Conservation (phyloP, 1,140 invertebrate genomes). For the Sarcophaga peregrina region DNA sequence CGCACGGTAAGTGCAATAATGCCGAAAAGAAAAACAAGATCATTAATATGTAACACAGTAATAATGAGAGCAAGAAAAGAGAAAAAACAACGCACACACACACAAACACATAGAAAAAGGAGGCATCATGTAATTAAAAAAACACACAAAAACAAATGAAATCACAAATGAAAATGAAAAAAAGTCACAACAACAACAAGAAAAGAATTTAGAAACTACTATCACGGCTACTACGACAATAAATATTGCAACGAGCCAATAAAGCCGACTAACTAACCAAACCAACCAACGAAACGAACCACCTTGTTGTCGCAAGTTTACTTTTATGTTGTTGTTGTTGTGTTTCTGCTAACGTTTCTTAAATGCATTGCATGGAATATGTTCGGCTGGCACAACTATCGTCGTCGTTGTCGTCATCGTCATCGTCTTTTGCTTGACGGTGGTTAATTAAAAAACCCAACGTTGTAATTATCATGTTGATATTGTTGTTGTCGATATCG, state of each 20-base stretch:
- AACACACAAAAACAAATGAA: background rate
- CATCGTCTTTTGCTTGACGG: background rate
- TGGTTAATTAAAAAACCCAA: constrained; percentile 33
- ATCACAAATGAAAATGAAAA: background rate
- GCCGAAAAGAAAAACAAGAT: background rate
- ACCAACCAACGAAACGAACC: background rate
- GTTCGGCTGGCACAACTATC: background rate
- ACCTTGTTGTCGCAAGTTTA: constrained; percentile 27
- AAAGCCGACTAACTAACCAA: background rate
- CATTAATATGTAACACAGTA: constrained; percentile 15
- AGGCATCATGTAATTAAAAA: constrained; percentile 2
- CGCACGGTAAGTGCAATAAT: background rate
- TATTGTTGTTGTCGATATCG: constrained; percentile 42
- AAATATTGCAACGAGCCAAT: background rate
- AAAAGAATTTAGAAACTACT: background rate
- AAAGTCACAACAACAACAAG: background rate
- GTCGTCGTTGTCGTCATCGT: too few relatives aligned
- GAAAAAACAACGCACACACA: too few relatives aligned
- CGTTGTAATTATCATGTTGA: constrained; percentile 41
- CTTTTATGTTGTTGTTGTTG: constrained; percentile 25
- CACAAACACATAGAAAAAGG: background rate
- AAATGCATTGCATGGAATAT: background rate
- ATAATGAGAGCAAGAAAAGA: background rate
- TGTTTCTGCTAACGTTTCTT: background rate
- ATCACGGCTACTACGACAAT: too few relatives aligned